phyloP scores from a whole-genome alignment of 2,113 vertebrate species.

The Notothenia rossii region DNA sequence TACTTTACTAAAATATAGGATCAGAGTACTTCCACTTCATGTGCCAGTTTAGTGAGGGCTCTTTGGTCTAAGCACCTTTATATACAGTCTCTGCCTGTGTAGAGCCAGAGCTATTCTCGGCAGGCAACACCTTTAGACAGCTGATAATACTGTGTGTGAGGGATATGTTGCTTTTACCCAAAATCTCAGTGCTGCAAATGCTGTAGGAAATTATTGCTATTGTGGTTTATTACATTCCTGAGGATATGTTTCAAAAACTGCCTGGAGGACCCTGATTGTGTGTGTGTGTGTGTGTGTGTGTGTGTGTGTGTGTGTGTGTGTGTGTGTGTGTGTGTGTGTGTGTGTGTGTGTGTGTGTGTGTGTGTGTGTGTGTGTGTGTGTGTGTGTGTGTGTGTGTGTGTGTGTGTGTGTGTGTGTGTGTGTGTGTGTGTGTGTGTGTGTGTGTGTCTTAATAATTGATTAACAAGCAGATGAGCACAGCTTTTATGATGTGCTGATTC shows the following conservation, averaged over 20 bases:
- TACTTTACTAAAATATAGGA: too few species aligned
- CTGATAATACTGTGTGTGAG: conserved; percentile 1
- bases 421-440: neutral
- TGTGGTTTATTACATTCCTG: conserved; percentile 50
- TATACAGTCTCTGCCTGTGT: neutral
- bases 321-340: neutral
- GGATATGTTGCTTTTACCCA: neutral
- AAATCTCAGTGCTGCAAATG: neutral
- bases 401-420: neutral
- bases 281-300: neutral
- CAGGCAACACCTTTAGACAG: conserved; percentile 22
- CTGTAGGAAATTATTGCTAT: conserved; percentile 43
- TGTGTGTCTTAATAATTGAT: neutral
- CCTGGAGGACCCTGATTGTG: conserved; percentile 5
- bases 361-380: neutral
- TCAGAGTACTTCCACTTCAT: too few species aligned
- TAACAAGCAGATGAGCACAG: neutral
- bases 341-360: neutral
- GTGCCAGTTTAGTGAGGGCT: neutral
- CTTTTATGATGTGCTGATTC: neutral
- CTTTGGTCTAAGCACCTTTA: neutral
- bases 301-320: neutral
- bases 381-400: neutral
- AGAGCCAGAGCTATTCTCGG: conserved; percentile 27
- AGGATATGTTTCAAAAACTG: conserved; percentile 40